Conservation (phyloP, 2,888 invertebrate genomes). For the Neocrepidodera transversa region DNA sequence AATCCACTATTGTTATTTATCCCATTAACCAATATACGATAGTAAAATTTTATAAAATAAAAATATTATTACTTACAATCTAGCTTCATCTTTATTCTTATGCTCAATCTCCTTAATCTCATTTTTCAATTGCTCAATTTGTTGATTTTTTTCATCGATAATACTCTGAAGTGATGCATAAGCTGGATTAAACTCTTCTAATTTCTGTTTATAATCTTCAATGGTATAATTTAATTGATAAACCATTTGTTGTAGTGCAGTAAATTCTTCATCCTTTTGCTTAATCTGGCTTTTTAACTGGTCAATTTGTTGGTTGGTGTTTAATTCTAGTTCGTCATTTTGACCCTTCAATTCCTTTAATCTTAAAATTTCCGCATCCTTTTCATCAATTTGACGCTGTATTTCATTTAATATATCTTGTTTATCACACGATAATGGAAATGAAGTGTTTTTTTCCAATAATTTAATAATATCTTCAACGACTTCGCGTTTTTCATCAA, state of each 20-base stretch:
- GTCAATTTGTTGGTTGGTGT: too few species aligned
- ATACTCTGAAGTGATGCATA: conserved; percentile 31
- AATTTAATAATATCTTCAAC: conserved; percentile 47
- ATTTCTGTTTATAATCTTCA: conserved; percentile 35
- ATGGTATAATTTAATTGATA: conserved; percentile 26
- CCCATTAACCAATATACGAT: too few species aligned
- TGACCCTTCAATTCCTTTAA: conserved; percentile 23
- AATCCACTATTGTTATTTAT: too few species aligned
- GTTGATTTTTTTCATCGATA: conserved; percentile 41
- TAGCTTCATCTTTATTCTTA: too few species aligned
- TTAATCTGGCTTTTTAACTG: too few species aligned
- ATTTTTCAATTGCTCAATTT: not conserved
- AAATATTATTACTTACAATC: too few species aligned
- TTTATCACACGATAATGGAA: conserved; percentile 45
- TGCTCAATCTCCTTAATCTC: too few species aligned
- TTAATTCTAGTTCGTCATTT: too few species aligned
- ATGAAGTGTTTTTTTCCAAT: conserved; percentile 42
- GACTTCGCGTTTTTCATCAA: conserved; percentile 48
- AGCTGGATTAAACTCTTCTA: conserved; percentile 33
- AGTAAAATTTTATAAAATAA: too few species aligned
- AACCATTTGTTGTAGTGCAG: conserved; percentile 27
- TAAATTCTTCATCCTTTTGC: conserved; percentile 36
- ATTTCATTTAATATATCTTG: conserved; percentile 45
- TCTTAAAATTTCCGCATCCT: conserved; percentile 28
- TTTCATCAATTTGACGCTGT: conserved; percentile 39